Conservation (phyloP, 2,888 invertebrate species). For the Agrilus biguttatus region DNA sequence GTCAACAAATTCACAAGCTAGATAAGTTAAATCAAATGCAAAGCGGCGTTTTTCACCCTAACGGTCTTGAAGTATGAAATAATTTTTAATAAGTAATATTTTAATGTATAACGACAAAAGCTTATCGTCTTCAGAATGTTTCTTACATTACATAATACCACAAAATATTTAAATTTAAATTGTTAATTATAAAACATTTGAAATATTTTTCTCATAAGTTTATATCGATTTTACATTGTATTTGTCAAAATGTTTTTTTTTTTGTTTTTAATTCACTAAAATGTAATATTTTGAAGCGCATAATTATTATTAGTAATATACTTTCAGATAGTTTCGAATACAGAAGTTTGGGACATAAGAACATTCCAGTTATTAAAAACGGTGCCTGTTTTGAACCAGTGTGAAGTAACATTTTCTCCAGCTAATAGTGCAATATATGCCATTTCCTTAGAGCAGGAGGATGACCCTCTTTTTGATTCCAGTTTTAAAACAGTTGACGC, state of each 20-base stretch:
- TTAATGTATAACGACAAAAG: no score
- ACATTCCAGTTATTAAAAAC: conserved; percentile 89
- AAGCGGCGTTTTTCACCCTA: conserved; percentile 93
- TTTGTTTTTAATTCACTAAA: no score
- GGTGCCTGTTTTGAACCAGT: conserved; percentile 86
- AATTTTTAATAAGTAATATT: no score
- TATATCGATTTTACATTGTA: no score
- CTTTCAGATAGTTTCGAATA: conserved; percentile 78
- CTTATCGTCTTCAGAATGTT: no score
- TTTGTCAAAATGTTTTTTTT: no score
- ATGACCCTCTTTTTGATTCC: conserved; percentile 66
- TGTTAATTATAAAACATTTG: no score
- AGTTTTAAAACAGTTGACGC: conserved; percentile 93
- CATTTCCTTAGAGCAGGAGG: conserved; percentile 61
- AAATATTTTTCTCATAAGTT: no score
- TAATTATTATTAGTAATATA: neutral
- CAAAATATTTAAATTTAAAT: no score
- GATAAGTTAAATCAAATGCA: conserved; percentile 93
- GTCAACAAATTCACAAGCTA: conserved; percentile 87
- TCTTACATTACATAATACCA: no score
- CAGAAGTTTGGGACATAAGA: conserved; percentile 96
- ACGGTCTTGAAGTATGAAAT: conserved; percentile 66
- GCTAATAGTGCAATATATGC: conserved; percentile 81
- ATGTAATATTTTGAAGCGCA: no score
- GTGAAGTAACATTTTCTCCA: conserved; percentile 75